These are phyloP conservation scores for Philopedon plagiatum DNA, from an alignment of 2,888 invertebrate genomes.

Conservation along the genomic window DNA sequence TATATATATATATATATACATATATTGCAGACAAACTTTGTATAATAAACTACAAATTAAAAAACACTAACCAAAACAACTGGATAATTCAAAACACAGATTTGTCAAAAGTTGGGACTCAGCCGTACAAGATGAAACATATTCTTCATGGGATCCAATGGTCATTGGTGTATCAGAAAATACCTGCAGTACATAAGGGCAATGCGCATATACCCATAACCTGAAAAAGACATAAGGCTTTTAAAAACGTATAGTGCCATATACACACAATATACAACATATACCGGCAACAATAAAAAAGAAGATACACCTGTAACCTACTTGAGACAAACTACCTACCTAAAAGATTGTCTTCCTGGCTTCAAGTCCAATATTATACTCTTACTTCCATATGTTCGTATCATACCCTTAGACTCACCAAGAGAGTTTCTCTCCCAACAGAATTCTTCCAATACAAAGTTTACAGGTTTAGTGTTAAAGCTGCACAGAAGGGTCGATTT, in stretches of 20 bases:
- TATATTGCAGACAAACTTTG: no score
- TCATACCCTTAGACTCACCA: constrained; percentile 53
- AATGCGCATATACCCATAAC: constrained; percentile 61
- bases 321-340: constrained; percentile 14
- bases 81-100: constrained; percentile 58
- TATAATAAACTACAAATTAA: neutral
- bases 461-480: constrained; percentile 12
- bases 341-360: constrained; percentile 54
- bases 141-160: constrained; percentile 59
- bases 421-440: constrained; percentile 58
- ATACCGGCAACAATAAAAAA: no score
- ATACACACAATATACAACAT: neutral
- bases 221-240: constrained; percentile 40
- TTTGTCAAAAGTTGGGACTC: constrained; percentile 60
- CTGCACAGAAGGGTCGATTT: neutral
- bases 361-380: constrained; percentile 58
- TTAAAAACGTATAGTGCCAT: neutral
- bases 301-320: no score
- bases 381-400: constrained; percentile 60
- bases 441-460: constrained; percentile 58
- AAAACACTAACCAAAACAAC: constrained; percentile 57
- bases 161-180: constrained; percentile 58
- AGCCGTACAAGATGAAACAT: constrained; percentile 57
- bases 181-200: constrained; percentile 58
- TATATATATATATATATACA: no score